Evolutionary conservation across 2,113 vertebrate species (phyloP), one percentile per base, ranked within the genome.

Genomic region (Paracanthobrama guichenoti): DNA sequence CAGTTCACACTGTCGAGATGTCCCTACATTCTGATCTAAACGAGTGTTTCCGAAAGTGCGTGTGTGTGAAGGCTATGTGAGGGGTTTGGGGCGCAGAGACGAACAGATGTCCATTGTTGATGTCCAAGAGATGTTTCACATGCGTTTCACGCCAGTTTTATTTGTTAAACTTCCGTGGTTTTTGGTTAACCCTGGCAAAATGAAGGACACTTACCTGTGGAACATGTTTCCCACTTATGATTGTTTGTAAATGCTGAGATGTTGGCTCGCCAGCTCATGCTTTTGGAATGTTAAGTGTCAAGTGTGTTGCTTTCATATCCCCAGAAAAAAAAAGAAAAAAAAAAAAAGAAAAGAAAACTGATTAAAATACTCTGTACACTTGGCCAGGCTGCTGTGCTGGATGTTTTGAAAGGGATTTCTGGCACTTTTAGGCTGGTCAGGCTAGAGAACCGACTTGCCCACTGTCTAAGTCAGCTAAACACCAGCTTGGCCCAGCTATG

Each of bases 91-190:
- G 28, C 6, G 28, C 75, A 60, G 55, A 60, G 35, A 44, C 39
- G 77, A 79, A 67, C 79, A 80, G 62, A 80, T 80, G 79, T 50
- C 60, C 60, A 80, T 66, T 80, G 79, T 67, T 80, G 24, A 50
- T 79, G 24, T 74, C 44, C 71, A 48, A 60, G 55, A 59, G 75
- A 59, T 46, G 39, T n/a, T 62, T 79, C 39, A 46, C 46, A 79
- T 80, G 79, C 79, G 26, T n/a, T 80, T 31, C 24, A 66, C 78
- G 42, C 10, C 24, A 48, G 79, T n/a, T 64, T n/a, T 18, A 31
- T 53, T 76, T 55, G 18, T 24, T n/a, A 55, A 24, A 60, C 22
- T 78, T 22, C 8, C 55, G 2, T 59, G 39, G 9, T 62, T 14
- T 79, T 62, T 62, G 1, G 20, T 18, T 20, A 42, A 79, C 39